Percentiles rank a stretch among this genome's conserved stretches.
These are phyloP conservation scores for Hydrozoanthus gracilis DNA, from an alignment of 92 coral and sea anemone species.

Conservation along the genomic window DNA sequence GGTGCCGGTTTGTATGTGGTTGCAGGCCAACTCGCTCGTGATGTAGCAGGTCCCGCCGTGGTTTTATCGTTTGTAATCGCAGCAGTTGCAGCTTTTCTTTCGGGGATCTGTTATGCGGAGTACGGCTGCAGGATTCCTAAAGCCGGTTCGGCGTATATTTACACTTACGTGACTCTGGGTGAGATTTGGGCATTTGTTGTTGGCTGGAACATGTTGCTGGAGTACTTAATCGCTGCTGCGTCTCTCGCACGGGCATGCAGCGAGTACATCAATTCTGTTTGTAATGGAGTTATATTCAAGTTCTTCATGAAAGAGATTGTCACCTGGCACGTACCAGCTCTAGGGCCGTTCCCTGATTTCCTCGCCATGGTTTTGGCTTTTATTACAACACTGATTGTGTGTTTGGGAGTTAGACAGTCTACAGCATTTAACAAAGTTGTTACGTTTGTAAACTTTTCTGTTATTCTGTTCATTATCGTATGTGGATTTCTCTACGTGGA, in stretches of 20 bases:
- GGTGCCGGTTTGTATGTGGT: constrained; percentile 92
- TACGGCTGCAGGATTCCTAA: constrained; percentile 48
- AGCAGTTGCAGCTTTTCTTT: constrained; percentile 58
- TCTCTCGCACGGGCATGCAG: constrained; percentile 66
- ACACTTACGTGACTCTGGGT: no score
- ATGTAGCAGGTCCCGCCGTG: constrained; percentile 89
- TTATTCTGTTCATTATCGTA: constrained; percentile 63
- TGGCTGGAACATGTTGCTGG: no score
- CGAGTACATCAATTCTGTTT: no score
- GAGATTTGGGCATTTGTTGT: no score
- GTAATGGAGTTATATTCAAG: constrained; percentile 54
- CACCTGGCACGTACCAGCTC: constrained; percentile 64
- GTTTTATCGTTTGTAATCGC: constrained; percentile 83
- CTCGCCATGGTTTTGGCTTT: constrained; percentile 40
- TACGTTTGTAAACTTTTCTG: constrained; percentile 74
- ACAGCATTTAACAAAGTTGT: constrained; percentile 66
- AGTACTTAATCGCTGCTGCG: constrained; percentile 72
- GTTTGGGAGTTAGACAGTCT: constrained; percentile 34
- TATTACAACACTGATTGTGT: no score
- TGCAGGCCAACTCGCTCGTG: constrained; percentile 79
- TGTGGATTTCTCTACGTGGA: constrained; percentile 75
- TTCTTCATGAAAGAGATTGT: constrained; percentile 66
- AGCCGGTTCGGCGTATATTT: no score
- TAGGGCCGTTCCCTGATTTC: constrained; percentile 86
- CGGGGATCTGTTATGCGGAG: constrained; percentile 71